Conservation (phyloP, 2,888 invertebrate genomes). For the Platerodrilus igneus region DNA sequence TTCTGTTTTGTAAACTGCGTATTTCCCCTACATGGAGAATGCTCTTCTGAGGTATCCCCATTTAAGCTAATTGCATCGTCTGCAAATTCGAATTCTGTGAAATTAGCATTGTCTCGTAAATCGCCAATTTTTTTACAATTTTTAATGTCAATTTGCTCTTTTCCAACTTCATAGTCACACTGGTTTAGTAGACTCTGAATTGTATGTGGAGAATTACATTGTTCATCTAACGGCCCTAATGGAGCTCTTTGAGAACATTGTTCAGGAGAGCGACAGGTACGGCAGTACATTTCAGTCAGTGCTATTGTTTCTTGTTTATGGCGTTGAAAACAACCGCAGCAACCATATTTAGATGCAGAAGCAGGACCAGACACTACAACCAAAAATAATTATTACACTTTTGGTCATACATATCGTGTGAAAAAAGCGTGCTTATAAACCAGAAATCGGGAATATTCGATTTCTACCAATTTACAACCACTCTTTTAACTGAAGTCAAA, state of each 20-base stretch:
- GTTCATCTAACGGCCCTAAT: constrained; percentile 42
- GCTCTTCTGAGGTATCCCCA: constrained; percentile 37
- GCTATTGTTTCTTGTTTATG: constrained; percentile 44
- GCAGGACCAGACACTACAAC: constrained; percentile 49
- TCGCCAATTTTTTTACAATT: constrained; percentile 34
- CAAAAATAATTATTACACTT: constrained; percentile 32
- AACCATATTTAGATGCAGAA: constrained; percentile 44
- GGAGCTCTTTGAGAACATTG: constrained; percentile 44
- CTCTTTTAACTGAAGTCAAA: no score
- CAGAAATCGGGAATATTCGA: no score
- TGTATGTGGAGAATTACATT: constrained; percentile 36
- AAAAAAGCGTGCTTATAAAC: no score
- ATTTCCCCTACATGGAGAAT: constrained; percentile 40
- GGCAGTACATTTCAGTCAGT: constrained; percentile 58
- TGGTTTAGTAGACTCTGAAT: constrained; percentile 39
- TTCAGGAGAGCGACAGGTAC: constrained; percentile 41
- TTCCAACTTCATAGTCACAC: constrained; percentile 53
- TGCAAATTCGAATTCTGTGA: constrained; percentile 45
- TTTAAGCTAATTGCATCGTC: constrained; percentile 47
- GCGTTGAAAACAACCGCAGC: constrained; percentile 48
- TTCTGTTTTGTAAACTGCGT: constrained; percentile 43
- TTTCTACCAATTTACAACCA: no score
- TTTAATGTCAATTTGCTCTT: constrained; percentile 35
- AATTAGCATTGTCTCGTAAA: constrained; percentile 33
- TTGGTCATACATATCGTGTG: constrained; percentile 9